Conservation (phyloP, 2,888 invertebrate species). For the Crioceris asparagi region DNA sequence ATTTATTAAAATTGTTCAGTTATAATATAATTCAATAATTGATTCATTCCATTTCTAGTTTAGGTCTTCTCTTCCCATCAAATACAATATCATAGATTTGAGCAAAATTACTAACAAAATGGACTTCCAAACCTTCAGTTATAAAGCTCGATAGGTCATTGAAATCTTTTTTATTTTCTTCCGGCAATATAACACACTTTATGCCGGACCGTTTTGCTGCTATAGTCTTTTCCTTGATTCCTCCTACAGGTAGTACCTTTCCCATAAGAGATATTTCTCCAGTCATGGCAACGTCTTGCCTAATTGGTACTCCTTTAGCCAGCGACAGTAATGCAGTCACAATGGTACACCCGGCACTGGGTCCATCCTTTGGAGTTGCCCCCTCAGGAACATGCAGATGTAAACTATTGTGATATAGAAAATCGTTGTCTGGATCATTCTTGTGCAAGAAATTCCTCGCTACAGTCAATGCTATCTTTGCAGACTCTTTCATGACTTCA, state of each 20-base stretch:
- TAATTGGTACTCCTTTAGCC: conserved; percentile 61
- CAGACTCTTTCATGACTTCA: conserved; percentile 99
- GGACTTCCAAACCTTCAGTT: conserved; percentile 81
- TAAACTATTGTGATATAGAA: conserved; percentile 63
- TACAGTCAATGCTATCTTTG: conserved; percentile 88
- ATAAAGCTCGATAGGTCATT: conserved; percentile 89
- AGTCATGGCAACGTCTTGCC: conserved; percentile 92
- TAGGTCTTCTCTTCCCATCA: too few species aligned
- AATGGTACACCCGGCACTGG: conserved; percentile 95
- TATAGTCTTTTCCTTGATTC: conserved; percentile 97
- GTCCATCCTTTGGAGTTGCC: conserved; percentile 98
- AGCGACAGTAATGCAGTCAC: conserved; percentile 87
- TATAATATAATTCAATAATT: too few species aligned
- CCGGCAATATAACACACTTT: conserved; percentile 80
- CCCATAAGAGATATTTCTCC: conserved; percentile 97
- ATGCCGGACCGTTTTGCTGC: conserved; percentile 94
- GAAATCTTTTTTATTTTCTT: conserved; percentile 94
- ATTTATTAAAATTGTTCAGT: too few species aligned
- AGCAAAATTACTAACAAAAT: conserved; percentile 78
- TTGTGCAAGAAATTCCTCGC: conserved; percentile 68
- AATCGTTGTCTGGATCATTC: conserved; percentile 57
- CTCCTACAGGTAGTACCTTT: conserved; percentile 93
- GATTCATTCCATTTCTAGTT: too few species aligned
- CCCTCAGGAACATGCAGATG: conserved; percentile 99
- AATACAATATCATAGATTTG: conserved; percentile 88